Evolutionary conservation across 2,113 vertebrate species (phyloP), one percentile per base, ranked within the genome.

Genomic region (Lonchura striata): DNA sequence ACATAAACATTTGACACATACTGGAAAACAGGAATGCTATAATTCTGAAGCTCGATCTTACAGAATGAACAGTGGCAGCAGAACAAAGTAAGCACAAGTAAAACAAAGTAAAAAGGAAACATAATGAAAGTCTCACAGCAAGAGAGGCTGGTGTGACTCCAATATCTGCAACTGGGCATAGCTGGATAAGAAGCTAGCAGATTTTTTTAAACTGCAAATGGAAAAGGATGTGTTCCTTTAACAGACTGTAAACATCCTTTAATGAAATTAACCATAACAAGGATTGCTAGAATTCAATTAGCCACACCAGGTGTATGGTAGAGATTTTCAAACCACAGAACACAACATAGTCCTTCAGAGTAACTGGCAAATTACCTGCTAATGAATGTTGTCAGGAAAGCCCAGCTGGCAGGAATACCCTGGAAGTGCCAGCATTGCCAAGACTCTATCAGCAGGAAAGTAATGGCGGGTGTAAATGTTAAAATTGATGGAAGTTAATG

Each of bases 221-320:
- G 15, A 47, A 86, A 92, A 82, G 17, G 30, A 80, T 9, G 22
- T 46, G 30, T 37, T 88, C 49, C 37, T 92, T 94, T 92, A 90
- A 81, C 61, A 83, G 56, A 16, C 57, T 78, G 42, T 31, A 76
- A 90, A 44, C 44, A 56, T 12, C 20, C 69, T 84, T 93, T 95
- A 83, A 77, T 74, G 68, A 69, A 81, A 89, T 31, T 33, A 52
- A 35, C 42, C 53, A 28, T 13, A 65, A n/a, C 52, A 56, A 90
- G 64, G 47, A 92, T 84, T 89, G 89, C 49, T 66, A 82, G 68
- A 93, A 94, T 96, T 93, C 78, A 95, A 39, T 91, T 96, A 91
- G 37, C 31, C 30, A 53, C n/a, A 39, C 87, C 27, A 91, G 63
- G 66, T 80, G 64, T 68, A 31, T 47, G 37, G 53, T 63, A 74